Conservation (phyloP, 1,140 invertebrate genomes). For the Philopotamus ludificatus region DNA sequence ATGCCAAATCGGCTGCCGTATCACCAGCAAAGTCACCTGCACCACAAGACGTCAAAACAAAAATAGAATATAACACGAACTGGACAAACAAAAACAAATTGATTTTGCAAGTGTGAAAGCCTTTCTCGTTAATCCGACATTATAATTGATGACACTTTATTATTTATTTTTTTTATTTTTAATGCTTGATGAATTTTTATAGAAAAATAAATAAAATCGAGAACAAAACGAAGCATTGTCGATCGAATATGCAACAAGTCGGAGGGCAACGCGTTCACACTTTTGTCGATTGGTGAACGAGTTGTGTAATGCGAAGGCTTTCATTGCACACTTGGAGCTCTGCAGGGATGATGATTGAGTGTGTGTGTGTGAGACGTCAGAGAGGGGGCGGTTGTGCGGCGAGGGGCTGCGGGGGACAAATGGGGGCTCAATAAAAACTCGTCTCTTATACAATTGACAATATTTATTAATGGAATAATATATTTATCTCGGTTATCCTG, state of each 20-base stretch:
- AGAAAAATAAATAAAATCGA: too few species aligned
- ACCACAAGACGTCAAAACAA: too few species aligned
- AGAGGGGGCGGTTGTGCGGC: constrained; percentile 52
- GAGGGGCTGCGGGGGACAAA: constrained; percentile 9
- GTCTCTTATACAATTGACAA: constrained; percentile 54
- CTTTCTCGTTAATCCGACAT: too few species aligned
- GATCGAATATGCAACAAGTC: too few species aligned
- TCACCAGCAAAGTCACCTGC: too few species aligned
- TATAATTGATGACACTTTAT: not conserved
- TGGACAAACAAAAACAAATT: too few species aligned
- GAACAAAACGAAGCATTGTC: too few species aligned
- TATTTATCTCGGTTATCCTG: constrained; percentile 56
- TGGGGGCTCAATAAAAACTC: constrained; percentile 20
- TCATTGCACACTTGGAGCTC: constrained; percentile 22
- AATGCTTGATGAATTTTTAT: not conserved
- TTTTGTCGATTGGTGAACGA: not conserved
- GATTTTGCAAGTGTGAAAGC: too few species aligned
- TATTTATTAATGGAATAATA: constrained; percentile 61
- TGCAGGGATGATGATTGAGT: constrained; percentile 36
- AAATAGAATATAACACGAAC: too few species aligned
- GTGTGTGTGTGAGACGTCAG: constrained; percentile 49
- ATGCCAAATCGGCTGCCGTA: too few species aligned
- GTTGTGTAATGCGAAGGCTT: constrained; percentile 40
- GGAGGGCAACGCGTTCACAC: not conserved
- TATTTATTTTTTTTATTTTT: not conserved